phyloP scores from a whole-genome alignment of 2,888 invertebrate species.

The Timandra comae region DNA sequence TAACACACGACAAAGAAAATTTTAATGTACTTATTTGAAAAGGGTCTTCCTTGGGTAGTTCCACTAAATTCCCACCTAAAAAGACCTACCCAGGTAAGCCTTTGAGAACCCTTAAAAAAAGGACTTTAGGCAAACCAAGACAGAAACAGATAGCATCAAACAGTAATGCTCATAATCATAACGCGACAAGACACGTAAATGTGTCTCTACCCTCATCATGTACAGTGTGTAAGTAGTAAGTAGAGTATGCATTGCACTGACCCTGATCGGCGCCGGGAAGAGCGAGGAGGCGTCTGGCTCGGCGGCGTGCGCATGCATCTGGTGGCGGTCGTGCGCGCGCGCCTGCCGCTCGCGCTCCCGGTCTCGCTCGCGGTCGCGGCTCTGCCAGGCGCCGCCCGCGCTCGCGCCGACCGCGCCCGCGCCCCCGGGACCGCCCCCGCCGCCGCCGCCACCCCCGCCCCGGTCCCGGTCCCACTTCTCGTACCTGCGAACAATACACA shows the following conservation, averaged over 20 bases:
- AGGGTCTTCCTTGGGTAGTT: too few species aligned
- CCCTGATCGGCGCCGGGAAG: constrained; percentile 81
- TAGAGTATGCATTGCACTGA: constrained; percentile 66
- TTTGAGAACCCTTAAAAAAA: too few species aligned
- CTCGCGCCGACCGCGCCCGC: constrained; percentile 26
- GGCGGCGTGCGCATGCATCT: constrained; percentile 80
- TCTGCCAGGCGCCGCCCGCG: constrained; percentile 42
- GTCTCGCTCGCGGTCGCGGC: constrained; percentile 74
- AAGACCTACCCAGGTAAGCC: too few species aligned
- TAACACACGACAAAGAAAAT: too few species aligned
- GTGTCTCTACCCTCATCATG: too few species aligned
- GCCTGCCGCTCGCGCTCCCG: constrained; percentile 87
- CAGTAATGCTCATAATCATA: too few species aligned
- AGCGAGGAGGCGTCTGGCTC: constrained; percentile 77
- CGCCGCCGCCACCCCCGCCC: constrained; percentile 50
- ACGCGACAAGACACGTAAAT: too few species aligned
- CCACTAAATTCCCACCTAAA: too few species aligned
- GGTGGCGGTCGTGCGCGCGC: constrained; percentile 85
- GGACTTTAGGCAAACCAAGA: too few species aligned
- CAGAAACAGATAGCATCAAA: too few species aligned
- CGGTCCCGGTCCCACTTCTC: constrained; percentile 73
- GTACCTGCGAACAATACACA: constrained; percentile 55
- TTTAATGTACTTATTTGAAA: too few species aligned
- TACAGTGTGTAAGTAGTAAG: too few species aligned
- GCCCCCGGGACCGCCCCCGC: constrained; percentile 41